phyloP scores from a whole-genome alignment of 2,888 invertebrate genomes.

The Zelleria hepariella region DNA sequence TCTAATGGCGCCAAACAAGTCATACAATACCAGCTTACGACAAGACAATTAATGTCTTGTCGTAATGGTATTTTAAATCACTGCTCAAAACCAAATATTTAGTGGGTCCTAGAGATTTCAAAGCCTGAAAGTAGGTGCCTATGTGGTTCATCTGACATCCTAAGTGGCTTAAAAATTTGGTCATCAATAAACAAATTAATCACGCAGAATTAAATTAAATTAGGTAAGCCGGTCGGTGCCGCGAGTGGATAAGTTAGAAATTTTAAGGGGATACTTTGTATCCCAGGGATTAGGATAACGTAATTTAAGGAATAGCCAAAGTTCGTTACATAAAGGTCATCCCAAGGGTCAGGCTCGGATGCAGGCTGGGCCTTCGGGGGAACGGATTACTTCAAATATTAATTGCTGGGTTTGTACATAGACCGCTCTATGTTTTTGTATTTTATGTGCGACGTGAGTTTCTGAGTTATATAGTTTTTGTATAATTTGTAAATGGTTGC shows the following conservation, averaged over 20 bases:
- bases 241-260: not conserved
- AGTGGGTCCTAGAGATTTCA: too few species aligned
- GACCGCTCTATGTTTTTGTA: not conserved
- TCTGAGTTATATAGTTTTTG: too few species aligned
- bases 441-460: not conserved
- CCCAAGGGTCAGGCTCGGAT: conserved; percentile 34
- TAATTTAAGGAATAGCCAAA: conserved; percentile 19
- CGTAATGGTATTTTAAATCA: too few species aligned
- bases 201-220: not conserved
- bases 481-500: too few species aligned
- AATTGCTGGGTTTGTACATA: not conserved
- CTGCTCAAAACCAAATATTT: too few species aligned
- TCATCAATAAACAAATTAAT: too few species aligned
- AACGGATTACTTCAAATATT: not conserved
- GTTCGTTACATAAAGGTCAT: conserved; percentile 55
- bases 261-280: not conserved
- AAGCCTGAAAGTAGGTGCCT: too few species aligned
- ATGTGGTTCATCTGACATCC: too few species aligned
- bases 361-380: not conserved
- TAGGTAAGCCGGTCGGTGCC: not conserved
- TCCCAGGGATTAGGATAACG: conserved; percentile 1
- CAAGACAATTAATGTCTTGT: too few species aligned
- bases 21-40: too few species aligned
- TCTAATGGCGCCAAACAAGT: too few species aligned
- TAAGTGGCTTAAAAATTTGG: too few species aligned